These are phyloP conservation scores for Argyrosomus regius DNA, from an alignment of 2,797 vertebrate species.

Conservation along the genomic window DNA sequence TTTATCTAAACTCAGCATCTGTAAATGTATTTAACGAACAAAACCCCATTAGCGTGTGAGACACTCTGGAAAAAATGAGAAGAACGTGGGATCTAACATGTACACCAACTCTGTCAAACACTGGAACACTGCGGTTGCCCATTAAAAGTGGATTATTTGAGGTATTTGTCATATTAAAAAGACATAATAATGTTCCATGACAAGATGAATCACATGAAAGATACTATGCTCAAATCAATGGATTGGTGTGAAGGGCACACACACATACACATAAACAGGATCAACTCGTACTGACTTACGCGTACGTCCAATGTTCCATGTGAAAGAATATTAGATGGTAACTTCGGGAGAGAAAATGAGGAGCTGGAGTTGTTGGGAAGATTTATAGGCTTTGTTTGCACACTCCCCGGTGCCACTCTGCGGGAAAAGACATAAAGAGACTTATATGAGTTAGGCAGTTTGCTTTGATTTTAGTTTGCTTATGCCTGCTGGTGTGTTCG, in stretches of 20 bases:
- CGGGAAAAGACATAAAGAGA: slow-evolving; percentile 1
- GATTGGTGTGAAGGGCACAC: not conserved
- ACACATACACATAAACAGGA: not conserved
- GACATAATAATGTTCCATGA: too few species aligned
- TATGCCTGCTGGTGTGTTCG: not conserved
- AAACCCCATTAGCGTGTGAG: not conserved
- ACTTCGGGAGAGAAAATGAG: slow-evolving; percentile 86
- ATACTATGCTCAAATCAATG: too few species aligned
- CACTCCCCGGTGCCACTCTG: slow-evolving; percentile 65
- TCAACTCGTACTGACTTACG: slow-evolving; percentile 71
- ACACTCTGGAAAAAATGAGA: not conserved
- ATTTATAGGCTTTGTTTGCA: slow-evolving; percentile 72
- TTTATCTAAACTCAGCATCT: slow-evolving; percentile 90
- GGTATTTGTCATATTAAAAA: not conserved
- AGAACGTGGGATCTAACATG: not conserved
- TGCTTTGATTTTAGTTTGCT: not conserved
- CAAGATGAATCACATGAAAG: not conserved
- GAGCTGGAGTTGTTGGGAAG: slow-evolving; percentile 72
- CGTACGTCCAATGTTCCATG: slow-evolving; percentile 87
- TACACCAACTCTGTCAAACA: not conserved
- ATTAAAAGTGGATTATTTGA: not conserved
- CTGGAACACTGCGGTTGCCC: not conserved
- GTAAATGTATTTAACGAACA: slow-evolving; percentile 12
- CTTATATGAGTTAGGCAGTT: not conserved
- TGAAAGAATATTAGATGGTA: slow-evolving; percentile 69